These are phyloP conservation scores for Crocodylus rhombifer DNA, from an alignment of 2,797 vertebrate genomes.

Conservation along the genomic window DNA sequence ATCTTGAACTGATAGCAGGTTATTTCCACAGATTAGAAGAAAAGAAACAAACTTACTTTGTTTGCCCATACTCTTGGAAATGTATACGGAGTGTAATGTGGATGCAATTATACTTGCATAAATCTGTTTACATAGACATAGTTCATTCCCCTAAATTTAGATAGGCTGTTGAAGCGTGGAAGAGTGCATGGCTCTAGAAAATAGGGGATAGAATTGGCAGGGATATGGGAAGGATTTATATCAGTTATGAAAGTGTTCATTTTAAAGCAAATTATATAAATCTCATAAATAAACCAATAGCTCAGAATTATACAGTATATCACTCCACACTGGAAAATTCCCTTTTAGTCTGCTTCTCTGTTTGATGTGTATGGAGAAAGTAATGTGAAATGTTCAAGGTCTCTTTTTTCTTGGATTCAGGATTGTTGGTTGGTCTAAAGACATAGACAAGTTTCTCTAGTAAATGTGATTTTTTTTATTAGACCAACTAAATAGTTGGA, in stretches of 20 bases:
- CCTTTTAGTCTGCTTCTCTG: not conserved
- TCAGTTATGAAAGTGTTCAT: not conserved
- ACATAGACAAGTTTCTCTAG: too few species aligned
- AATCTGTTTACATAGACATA: not conserved
- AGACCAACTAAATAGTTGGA: too few species aligned
- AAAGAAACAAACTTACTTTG: too few species aligned
- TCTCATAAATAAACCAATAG: too few species aligned
- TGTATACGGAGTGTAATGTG: too few species aligned
- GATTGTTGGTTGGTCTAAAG: too few species aligned
- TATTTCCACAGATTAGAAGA: too few species aligned
- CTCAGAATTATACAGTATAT: not conserved
- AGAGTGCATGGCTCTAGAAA: not conserved
- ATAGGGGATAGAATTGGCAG: not conserved
- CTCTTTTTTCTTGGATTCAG: not conserved
- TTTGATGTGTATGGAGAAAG: not conserved
- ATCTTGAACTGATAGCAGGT: too few species aligned
- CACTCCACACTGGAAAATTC: not conserved
- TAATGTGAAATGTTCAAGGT: not conserved
- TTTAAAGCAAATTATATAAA: not conserved
- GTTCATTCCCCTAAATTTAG: not conserved
- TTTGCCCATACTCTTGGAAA: too few species aligned
- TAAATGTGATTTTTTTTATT: too few species aligned
- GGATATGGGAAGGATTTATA: not conserved
- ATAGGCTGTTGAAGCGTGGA: not conserved
- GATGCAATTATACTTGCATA: too few species aligned